phyloP scores from a whole-genome alignment of 2,113 vertebrate species.

The Takifugu flavidus region DNA sequence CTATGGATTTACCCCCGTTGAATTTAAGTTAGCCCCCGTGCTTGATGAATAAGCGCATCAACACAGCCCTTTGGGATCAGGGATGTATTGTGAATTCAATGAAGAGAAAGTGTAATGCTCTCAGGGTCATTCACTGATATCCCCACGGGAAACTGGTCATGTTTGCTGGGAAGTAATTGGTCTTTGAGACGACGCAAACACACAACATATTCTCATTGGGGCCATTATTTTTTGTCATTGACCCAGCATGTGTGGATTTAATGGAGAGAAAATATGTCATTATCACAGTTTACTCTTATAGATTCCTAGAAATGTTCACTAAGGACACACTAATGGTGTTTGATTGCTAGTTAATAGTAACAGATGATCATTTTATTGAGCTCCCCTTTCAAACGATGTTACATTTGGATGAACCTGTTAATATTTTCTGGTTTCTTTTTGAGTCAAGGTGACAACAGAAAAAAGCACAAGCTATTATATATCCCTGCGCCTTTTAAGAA shows the following conservation, averaged over 20 bases:
- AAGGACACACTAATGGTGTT: too few relatives aligned
- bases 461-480: too few relatives aligned
- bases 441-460: too few relatives aligned
- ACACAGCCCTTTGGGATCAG: constrained; percentile 22
- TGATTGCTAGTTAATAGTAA: too few relatives aligned
- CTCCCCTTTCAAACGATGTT: too few relatives aligned
- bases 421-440: too few relatives aligned
- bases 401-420: too few relatives aligned
- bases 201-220: constrained; percentile 19
- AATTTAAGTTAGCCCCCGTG: constrained; percentile 7
- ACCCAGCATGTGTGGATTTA: constrained; percentile 17
- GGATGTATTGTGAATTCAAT: constrained; percentile 19
- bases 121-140: constrained; percentile 54
- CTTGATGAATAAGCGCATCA: constrained; percentile 23
- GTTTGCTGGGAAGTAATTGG: constrained; percentile 58
- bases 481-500: too few relatives aligned
- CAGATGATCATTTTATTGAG: too few relatives aligned
- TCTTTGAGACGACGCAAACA: constrained; percentile 24
- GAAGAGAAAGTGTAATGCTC: constrained; percentile 33
- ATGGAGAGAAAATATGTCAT: constrained; percentile 9
- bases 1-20: neutral
- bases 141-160: constrained; percentile 46
- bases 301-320: neutral
- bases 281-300: constrained; percentile 14
- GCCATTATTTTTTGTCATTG: constrained; percentile 25